Percentiles rank a stretch among this genome's conserved stretches.
Conservation (phyloP, 2,797 vertebrate species). For the Ptychadena robeensis region DNA sequence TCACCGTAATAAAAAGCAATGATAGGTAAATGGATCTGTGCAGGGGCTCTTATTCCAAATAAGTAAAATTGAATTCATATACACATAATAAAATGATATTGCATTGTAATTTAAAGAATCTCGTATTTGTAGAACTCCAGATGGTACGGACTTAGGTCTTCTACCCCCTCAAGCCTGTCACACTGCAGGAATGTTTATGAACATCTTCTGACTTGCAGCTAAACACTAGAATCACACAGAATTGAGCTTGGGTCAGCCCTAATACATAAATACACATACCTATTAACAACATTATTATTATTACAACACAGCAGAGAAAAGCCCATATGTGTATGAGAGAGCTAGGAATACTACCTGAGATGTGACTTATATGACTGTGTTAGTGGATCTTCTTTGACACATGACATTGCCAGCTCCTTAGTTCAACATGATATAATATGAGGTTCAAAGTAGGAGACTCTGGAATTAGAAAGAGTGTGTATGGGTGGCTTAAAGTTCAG, state of each 20-base stretch:
- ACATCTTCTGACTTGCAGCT: neutral
- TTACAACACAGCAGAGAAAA: too few relatives aligned
- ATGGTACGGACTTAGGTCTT: neutral
- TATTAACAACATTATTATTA: too few relatives aligned
- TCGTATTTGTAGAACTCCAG: neutral
- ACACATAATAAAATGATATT: neutral
- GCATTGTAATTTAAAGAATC: neutral
- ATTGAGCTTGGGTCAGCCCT: neutral
- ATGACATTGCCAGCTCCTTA: too few relatives aligned
- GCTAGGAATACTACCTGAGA: too few relatives aligned
- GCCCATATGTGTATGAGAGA: too few relatives aligned
- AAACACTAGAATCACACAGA: neutral
- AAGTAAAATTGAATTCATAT: neutral
- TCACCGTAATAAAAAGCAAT: slow-evolving; percentile 22
- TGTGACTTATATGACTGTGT: too few relatives aligned
- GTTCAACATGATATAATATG: too few relatives aligned
- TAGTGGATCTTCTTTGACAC: too few relatives aligned
- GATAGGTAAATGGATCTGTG: slow-evolving; percentile 14
- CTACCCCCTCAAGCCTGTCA: neutral
- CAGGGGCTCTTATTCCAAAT: neutral
- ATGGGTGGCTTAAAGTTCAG: too few relatives aligned
- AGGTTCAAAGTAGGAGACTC: too few relatives aligned
- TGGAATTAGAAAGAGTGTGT: too few relatives aligned
- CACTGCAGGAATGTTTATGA: neutral
- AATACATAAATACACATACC: neutral